Evolutionary conservation across 2,113 vertebrate genomes (phyloP).

Genomic region (Aythya baeri): DNA sequence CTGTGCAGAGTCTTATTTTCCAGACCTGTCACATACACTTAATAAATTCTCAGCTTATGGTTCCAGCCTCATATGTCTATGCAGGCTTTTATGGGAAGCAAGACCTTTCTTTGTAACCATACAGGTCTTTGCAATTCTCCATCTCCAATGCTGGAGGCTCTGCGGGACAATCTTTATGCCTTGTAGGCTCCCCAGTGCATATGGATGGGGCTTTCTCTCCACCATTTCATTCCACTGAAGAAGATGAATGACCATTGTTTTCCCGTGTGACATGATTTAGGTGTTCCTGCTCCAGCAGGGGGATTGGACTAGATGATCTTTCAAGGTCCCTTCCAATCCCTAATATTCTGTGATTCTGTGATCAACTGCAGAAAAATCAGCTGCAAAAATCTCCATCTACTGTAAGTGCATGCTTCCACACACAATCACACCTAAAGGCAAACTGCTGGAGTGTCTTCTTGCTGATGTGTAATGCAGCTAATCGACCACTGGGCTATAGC

Average conservation of each 20-base stretch:
- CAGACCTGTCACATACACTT: background rate
- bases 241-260: background rate
- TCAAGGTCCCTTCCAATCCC: no score
- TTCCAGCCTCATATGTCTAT: background rate
- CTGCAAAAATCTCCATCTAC: background rate
- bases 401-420: background rate
- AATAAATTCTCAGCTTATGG: background rate
- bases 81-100: background rate
- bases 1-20: background rate
- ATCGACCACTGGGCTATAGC: slow-evolving; percentile 11
- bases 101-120: background rate
- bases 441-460: background rate
- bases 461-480: background rate
- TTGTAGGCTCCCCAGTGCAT: fast-evolving
- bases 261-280: no score
- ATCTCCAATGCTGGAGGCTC: background rate
- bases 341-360: no score
- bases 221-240: background rate
- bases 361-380: background rate
- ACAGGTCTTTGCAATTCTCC: background rate
- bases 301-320: no score
- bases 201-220: background rate
- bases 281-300: no score
- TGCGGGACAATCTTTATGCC: background rate
- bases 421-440: background rate